phyloP scores from a whole-genome alignment of 2,797 vertebrate species.

The Columba guinea region DNA sequence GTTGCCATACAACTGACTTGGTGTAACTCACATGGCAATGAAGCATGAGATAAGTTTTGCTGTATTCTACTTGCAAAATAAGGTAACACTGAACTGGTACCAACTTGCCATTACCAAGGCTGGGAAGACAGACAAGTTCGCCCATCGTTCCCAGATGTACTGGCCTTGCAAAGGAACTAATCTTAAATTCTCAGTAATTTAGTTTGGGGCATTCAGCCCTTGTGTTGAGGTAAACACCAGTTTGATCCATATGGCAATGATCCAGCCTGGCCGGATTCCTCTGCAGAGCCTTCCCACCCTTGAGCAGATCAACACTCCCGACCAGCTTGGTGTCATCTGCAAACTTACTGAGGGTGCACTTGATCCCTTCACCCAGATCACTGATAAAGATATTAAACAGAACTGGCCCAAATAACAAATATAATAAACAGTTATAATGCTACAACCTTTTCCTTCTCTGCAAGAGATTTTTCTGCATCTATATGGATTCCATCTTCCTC shows the following conservation, averaged over 20 bases:
- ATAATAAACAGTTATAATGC: background rate
- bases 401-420: background rate
- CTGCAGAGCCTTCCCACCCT: background rate
- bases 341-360: background rate
- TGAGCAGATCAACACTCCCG: background rate
- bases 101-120: background rate
- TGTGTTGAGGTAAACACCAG: background rate
- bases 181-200: background rate
- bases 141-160: background rate
- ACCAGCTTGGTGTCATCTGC: background rate
- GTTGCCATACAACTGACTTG: background rate
- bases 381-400: background rate
- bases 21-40: background rate
- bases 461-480: slow-evolving; percentile 83
- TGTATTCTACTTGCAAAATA: background rate
- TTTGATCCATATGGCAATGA: accelerated
- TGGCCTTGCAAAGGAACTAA: background rate
- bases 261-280: background rate
- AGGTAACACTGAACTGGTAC: background rate
- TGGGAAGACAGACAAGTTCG: background rate
- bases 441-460: slow-evolving; percentile 88
- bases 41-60: background rate
- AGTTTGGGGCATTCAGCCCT: background rate
- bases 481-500: slow-evolving; percentile 83
- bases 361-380: background rate